These are phyloP conservation scores for Brachyopa scutellaris DNA, from an alignment of 2,888 invertebrate species.

Conservation along the genomic window DNA sequence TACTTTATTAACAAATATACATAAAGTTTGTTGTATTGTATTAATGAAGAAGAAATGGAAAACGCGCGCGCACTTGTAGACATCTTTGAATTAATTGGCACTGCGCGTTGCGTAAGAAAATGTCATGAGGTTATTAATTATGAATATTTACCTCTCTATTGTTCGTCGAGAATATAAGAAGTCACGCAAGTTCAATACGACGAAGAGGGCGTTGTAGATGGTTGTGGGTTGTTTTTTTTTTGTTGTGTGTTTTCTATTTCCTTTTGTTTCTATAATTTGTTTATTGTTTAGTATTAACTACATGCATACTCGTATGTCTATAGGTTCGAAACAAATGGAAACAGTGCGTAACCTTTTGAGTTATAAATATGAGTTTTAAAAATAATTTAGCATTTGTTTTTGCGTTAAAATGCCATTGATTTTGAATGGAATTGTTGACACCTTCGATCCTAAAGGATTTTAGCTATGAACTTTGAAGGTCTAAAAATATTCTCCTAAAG, in stretches of 20 bases:
- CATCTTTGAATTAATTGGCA: conserved; percentile 51
- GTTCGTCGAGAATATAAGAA: conserved; percentile 9
- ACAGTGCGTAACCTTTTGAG: not conserved
- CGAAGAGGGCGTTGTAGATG: conserved; percentile 16
- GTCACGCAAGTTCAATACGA: conserved; percentile 52
- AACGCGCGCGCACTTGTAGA: conserved; percentile 20
- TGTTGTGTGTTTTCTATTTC: conserved; percentile 1
- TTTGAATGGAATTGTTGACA: no score
- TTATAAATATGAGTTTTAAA: no score
- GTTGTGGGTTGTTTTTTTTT: no score
- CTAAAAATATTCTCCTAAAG: no score
- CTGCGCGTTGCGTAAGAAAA: conserved; percentile 45
- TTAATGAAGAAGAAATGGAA: conserved; percentile 43
- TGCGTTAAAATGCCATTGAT: no score
- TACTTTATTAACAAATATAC: conserved; percentile 45
- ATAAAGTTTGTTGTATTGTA: conserved; percentile 37
- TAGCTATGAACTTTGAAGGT: no score
- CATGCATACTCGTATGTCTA: not conserved
- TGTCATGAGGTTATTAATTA: conserved; percentile 65
- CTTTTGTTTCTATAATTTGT: not conserved
- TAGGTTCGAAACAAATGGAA: not conserved
- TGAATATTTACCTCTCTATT: conserved; percentile 43
- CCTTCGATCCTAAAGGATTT: no score
- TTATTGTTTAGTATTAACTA: not conserved
- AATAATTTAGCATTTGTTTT: no score